Percentiles rank a stretch among this genome's conserved stretches.
These are phyloP conservation scores for Maniola hyperantus DNA, from an alignment of 2,888 invertebrate genomes.

Conservation along the genomic window DNA sequence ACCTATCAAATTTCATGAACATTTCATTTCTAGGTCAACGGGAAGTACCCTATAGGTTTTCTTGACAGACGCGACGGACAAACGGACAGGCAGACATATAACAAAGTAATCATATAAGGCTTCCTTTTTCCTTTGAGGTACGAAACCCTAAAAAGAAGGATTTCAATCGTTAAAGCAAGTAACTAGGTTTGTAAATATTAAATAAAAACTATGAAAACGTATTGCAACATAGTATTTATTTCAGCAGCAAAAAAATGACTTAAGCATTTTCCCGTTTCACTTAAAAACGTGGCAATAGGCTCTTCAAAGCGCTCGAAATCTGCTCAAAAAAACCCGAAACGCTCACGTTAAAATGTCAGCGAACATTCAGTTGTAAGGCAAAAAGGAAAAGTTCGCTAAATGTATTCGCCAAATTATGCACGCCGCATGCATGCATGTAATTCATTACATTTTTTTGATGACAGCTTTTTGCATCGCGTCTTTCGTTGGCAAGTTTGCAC, in stretches of 20 bases:
- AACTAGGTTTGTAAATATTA: no score
- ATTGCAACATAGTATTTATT: not conserved
- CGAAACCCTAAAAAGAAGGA: no score
- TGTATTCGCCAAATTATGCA: conserved; percentile 8
- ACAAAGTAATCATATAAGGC: no score
- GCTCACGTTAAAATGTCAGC: conserved; percentile 31
- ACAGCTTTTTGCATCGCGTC: not conserved
- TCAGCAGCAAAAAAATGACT: conserved; percentile 2
- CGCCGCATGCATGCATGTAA: conserved; percentile 1
- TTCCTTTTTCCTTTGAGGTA: no score
- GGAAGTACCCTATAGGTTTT: no score
- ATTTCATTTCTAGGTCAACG: no score
- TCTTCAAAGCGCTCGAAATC: conserved; percentile 21
- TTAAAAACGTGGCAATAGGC: conserved; percentile 22
- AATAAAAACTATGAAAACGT: no score
- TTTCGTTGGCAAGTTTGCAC: not conserved
- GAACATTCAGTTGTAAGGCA: conserved; percentile 23
- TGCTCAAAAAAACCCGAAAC: conserved; percentile 23
- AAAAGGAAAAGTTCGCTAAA: conserved; percentile 9
- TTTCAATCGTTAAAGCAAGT: no score
- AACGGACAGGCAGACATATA: no score
- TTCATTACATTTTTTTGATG: conserved; percentile 5
- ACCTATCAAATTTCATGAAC: no score
- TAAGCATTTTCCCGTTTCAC: not conserved
- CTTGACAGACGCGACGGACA: no score